Evolutionary conservation across 1,140 invertebrate species (phyloP), one percentile per base, ranked within the genome.

Genomic region (Orchesella cincta): DNA sequence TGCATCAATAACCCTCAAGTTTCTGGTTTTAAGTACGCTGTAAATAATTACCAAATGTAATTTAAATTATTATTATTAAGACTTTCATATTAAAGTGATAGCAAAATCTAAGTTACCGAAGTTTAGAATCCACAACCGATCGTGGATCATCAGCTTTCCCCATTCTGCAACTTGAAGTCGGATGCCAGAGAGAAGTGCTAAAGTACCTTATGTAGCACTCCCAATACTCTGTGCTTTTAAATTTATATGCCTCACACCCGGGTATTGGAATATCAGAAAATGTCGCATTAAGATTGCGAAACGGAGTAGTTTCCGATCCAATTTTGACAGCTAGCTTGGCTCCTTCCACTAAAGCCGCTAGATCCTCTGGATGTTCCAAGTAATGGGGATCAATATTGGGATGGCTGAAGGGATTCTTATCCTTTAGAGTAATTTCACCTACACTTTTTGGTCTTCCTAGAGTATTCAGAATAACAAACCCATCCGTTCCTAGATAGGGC

Each of bases 201-300:
- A 94, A 92, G 29, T 93, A 93, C 20, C 93, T 86, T n/a, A 93
- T 93, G 82, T 93, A 91, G 83, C 94, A 96, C 82, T 93, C 93
- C 87, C 93, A 91, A 82, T 94, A 96, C 1, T 89, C 88, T 78
- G 95, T 93, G 0, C 90, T 90, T 20, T 88, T 90, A 82, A 94
- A 93, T 78, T 88, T 87, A 29, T 89, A 87, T 52, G 92, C 87
- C 76, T 88, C 90, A 83, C 94, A 96, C 18, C 93, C 93, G 0
- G 93, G 93, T 79, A 94, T 84, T 1, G 92, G 91, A 3, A 89
- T 88, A 12, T 79, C 75, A 35, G 78, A 83, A 23, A 83, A 80
- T 76, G 81, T 81, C 12, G 84, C 78, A n/a, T 78, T 75, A 8
- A 83, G 80, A 35, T 72, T 75, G 33, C 46, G 29, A 39, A 78